phyloP scores from a whole-genome alignment of 2,888 invertebrate genomes.

The Cephus sareptanus region DNA sequence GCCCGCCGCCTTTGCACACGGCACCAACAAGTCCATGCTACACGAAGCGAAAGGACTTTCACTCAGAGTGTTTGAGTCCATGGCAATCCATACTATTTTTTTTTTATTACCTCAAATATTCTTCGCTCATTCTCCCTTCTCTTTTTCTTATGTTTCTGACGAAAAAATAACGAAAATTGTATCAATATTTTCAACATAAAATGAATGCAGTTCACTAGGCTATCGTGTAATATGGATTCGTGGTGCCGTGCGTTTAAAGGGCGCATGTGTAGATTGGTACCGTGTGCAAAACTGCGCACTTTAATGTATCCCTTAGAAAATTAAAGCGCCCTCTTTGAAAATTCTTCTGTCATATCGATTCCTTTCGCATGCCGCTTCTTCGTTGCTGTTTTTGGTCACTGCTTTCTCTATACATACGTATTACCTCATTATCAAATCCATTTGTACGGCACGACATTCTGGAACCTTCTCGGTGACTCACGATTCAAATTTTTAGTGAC shows the following conservation, averaged over 20 bases:
- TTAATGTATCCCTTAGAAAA: neutral
- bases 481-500: neutral
- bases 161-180: neutral
- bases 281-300: constrained; percentile 25
- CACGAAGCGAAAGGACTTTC: constrained; percentile 1
- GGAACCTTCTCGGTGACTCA: neutral
- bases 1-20: constrained; percentile 37
- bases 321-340: neutral
- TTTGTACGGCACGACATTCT: neutral
- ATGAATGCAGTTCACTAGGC: neutral
- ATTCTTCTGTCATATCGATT: neutral
- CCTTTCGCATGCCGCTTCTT: neutral
- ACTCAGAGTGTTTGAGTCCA: neutral
- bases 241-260: constrained; percentile 37
- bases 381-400: neutral
- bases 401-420: neutral
- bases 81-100: neutral
- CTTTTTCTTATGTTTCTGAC: neutral
- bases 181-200: neutral
- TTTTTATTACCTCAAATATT: neutral
- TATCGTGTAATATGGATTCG: constrained; percentile 17
- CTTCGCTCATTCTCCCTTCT: neutral
- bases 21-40: constrained; percentile 28
- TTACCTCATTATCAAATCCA: neutral
- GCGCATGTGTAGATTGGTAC: constrained; percentile 33